Evolutionary conservation across 2,113 vertebrate species (phyloP), one percentile per base, ranked within the genome.

Genomic region (Tinamus guttatus): DNA sequence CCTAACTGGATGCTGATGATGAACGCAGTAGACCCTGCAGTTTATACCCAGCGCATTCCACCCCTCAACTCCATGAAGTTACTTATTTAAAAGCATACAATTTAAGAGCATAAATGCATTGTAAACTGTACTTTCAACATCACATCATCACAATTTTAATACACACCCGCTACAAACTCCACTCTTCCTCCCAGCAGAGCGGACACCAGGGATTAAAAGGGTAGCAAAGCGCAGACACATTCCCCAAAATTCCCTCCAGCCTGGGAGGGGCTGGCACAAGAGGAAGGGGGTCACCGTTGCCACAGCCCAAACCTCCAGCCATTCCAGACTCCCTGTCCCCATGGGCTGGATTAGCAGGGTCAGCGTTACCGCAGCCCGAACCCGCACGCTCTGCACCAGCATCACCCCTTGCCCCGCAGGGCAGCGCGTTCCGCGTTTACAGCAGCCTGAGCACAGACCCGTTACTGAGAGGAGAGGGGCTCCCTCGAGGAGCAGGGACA

Each of bases 51-150:
- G 13, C 19, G 36, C 18, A 9, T 73, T 82, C 36, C 51, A 70
- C 11, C 3, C 36, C 7, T 79, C 34, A 63, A 49, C 27, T 49
- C 41, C 0, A 0, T 30, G 77, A 71, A 64, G 59, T 19, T 19
- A 45, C 20, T 4, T 4, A 68, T 43, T 83, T 67, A 49, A 70
- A 52, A 79, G 34, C 11, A 36, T 49, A 49, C 9, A 21, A 49
- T 49, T 11, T 49, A 49, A 49, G 49, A 81, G 70, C n/a, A 71
- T 2, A 43, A 21, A 41, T 17, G 36, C 15, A 15, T 68, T 70
- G 14, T 24, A 59, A 49, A 70, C 68, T 59, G 71, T 77, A 52
- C 59, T 85, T 87, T 51, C n/a, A 67, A 90, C 24, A 74, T 22
- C 45, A 47, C 49, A 49, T 70, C 52, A 5, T 54, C 49, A 73